Base-by-base conservation (phyloP, 2,888 invertebrate species). In the Synanthedon vespiformis region DNA sequence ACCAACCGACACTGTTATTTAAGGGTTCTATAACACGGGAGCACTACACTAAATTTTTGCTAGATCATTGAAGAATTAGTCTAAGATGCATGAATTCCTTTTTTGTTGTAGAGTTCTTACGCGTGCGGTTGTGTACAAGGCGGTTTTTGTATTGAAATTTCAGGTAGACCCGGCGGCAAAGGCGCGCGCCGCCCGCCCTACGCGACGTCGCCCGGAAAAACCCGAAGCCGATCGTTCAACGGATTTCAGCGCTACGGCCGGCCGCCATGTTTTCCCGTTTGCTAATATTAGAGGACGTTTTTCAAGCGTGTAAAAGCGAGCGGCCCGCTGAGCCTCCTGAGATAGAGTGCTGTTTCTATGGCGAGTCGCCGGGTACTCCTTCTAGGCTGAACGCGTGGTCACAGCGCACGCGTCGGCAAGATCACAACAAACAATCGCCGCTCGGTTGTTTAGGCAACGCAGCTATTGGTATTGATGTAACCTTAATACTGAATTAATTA, bases 161-260 rank as follows among this genome's bases (percentile, higher is more conserved):
- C 18, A 34, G 40, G 50, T 18, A 12, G 68, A 72, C 68, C 52
- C 58, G 64, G 57, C 65, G 64, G 66, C 59, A 60, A 55, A 61
- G 62, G 75, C 80, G 80, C 83, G 85, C 84, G 85, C 85, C 84
- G 83, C 83, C 83, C 84, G 82, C 84, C 82, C 80, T 75, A 63
- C 67, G 65, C 68, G 65, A 61, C 63, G 64, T 68, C 63, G 65
- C 61, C 65, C 74, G 77, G 70, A 68, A 70, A 75, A 72, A 63
- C 71, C 68, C 70, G 64, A 63, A 55, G 61, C 57, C 58, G 55
- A 59, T 54, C 57, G 63, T 57, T 58, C 58, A 44, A 12, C n/a
- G n/a, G n/a, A 44, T 14, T 56, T 59, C 58, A 56, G 58, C 54
- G 61, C 55, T 53, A 53, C 52, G 56, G 60, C 60, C 62, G 57